Base-by-base conservation (phyloP, 2,888 invertebrate species). In the Eupithecia vulgata region DNA sequence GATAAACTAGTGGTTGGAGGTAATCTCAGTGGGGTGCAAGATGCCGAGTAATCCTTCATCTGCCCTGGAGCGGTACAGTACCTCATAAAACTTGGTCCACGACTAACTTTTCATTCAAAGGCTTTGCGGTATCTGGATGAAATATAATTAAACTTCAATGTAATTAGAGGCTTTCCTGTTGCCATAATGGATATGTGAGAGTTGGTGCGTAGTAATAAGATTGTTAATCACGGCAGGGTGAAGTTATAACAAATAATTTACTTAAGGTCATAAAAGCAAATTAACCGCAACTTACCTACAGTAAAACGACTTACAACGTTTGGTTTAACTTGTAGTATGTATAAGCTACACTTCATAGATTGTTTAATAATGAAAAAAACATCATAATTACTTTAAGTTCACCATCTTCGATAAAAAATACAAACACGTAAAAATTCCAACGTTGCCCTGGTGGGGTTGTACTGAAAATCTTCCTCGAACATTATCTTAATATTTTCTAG, bases 1-100 rank as follows among this genome's bases (percentile, higher is more conserved):
- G 85, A 85, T 84, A 84, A 87, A 83, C 81, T 84, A 75, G 82
- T 81, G 82, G 83, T 81, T 78, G 82, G 81, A 78, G 81, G 82
- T 86, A 83, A 88, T 87, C 85, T 83, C 84, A 81, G 83, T 10
- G 81, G 82, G 81, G 81, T 73, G 81, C 74, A 80, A 81, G 80
- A 88, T 82, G 75, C 75, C 57, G 72, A 69, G 82, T 88, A 87
- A 90, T 89, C 87, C 85, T 85, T 90, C 87, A 87, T 85, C 84
- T 84, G 81, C 79, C 80, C 80, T 76, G 78, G 81, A 77, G 81
- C 79, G 79, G 62, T 71, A 57, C 72, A 78, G 82, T 80, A 84
- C 81, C 81, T 85, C 84, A 84, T 87, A 84, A 84, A 87, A 87
- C 84, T 87, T 84, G 79, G 78, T 82, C 84, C 76, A 78, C 72